Evolutionary conservation across 2,888 invertebrate species (phyloP).

Genomic region (Lasioglossum figueresi): DNA sequence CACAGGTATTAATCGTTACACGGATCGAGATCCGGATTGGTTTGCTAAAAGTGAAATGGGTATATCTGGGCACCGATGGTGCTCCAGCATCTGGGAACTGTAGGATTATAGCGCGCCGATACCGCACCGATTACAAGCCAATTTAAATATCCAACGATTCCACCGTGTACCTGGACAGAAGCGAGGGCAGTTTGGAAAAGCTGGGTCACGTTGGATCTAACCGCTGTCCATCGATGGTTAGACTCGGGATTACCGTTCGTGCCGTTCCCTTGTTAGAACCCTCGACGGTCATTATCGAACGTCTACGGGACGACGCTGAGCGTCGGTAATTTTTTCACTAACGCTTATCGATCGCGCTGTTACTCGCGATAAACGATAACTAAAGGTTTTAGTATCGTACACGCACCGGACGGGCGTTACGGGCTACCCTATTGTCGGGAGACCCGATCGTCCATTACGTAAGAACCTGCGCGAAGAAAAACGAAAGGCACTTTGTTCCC

Average conservation of each 20-base stretch:
- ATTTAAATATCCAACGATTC: background rate
- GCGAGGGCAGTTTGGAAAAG: background rate
- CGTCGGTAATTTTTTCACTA: background rate
- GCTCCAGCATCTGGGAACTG: background rate
- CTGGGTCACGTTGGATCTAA: background rate
- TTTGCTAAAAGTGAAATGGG: too few relatives aligned
- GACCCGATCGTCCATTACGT: background rate
- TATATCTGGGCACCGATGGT: background rate
- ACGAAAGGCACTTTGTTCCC: conserved; percentile 9
- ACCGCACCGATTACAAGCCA: background rate
- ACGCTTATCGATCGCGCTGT: background rate
- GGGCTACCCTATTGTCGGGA: background rate
- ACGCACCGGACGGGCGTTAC: background rate
- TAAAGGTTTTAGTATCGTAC: background rate
- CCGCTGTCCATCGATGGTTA: background rate
- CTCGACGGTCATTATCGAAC: background rate
- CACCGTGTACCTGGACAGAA: background rate
- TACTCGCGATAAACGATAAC: background rate
- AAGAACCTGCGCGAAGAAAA: background rate
- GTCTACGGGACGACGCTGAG: background rate
- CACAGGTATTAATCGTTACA: too few relatives aligned
- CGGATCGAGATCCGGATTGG: too few relatives aligned
- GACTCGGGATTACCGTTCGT: background rate
- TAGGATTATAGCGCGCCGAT: background rate
- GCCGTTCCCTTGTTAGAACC: background rate